Evolutionary conservation across 2,888 invertebrate genomes (phyloP).

Genomic region (Drosophila putrida): DNA sequence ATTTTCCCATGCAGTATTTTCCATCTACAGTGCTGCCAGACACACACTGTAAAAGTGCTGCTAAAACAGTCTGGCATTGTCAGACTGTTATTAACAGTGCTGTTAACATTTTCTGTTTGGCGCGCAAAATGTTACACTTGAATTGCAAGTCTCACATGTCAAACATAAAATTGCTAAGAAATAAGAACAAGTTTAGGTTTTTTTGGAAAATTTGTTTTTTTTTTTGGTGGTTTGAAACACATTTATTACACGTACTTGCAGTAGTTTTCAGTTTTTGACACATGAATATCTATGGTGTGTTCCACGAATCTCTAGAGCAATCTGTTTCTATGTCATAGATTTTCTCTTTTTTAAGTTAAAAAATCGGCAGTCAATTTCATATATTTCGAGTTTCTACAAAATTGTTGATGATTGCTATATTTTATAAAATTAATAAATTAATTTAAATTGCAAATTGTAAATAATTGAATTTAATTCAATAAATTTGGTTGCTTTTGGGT

Average conservation of each 20-base stretch:
- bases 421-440: too few relatives aligned
- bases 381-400: too few relatives aligned
- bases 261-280: conserved; percentile 21
- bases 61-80: neutral
- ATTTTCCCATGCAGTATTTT: conserved; percentile 51
- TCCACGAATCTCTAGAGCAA: too few relatives aligned
- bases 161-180: neutral
- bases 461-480: too few relatives aligned
- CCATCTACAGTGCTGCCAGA: conserved; percentile 37
- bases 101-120: conserved; percentile 6
- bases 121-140: conserved; percentile 21
- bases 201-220: neutral
- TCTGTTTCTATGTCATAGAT: too few relatives aligned
- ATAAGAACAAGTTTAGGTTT: conserved; percentile 1
- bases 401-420: too few relatives aligned
- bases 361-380: too few relatives aligned
- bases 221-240: conserved; percentile 48
- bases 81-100: conserved; percentile 16
- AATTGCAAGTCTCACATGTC: neutral
- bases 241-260: conserved; percentile 49
- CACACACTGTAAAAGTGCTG: neutral
- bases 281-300: too few relatives aligned
- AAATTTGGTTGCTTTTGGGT: too few relatives aligned
- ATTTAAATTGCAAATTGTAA: too few relatives aligned
- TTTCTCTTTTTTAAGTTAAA: too few relatives aligned